Evolutionary conservation across 2,888 invertebrate genomes (phyloP).

Genomic region (Hyppa rectilinea): DNA sequence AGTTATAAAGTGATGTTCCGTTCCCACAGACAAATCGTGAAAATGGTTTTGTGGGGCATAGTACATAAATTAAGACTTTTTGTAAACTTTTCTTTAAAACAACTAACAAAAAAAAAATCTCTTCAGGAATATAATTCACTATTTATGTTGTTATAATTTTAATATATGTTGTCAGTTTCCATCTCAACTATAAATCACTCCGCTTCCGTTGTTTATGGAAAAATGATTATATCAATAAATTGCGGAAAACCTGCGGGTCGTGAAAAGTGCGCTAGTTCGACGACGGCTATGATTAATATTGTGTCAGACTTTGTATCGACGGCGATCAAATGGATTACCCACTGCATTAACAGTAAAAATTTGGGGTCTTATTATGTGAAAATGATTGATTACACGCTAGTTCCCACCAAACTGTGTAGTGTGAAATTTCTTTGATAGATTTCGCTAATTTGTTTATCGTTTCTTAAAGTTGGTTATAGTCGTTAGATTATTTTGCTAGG

Average conservation of each 20-base stretch:
- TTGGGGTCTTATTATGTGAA: constrained; percentile 28
- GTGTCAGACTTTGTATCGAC: constrained; percentile 57
- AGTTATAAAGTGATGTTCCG: too few species aligned
- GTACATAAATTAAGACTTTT: too few species aligned
- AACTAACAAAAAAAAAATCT: too few species aligned
- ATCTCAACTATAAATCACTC: constrained; percentile 62
- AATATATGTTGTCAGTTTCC: constrained; percentile 31
- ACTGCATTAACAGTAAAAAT: constrained; percentile 47
- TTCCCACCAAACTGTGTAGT: constrained; percentile 26
- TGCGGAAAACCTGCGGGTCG: constrained; percentile 47
- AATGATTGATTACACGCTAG: constrained; percentile 45
- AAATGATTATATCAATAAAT: constrained; percentile 57
- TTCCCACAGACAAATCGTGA: too few species aligned
- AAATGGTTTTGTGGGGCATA: too few species aligned
- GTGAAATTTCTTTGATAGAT: constrained; percentile 35
- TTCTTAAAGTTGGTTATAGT: constrained; percentile 36
- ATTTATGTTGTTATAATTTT: constrained; percentile 31
- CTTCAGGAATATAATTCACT: not conserved
- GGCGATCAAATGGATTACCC: constrained; percentile 46
- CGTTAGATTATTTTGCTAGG: constrained; percentile 29
- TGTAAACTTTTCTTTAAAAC: too few species aligned
- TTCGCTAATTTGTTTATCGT: constrained; percentile 44
- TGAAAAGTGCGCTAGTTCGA: constrained; percentile 56
- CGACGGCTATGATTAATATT: constrained; percentile 61
- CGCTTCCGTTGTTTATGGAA: constrained; percentile 63